These are phyloP conservation scores for Daphoenositta chrysoptera DNA, from an alignment of 2,113 vertebrate genomes.

Conservation along the genomic window DNA sequence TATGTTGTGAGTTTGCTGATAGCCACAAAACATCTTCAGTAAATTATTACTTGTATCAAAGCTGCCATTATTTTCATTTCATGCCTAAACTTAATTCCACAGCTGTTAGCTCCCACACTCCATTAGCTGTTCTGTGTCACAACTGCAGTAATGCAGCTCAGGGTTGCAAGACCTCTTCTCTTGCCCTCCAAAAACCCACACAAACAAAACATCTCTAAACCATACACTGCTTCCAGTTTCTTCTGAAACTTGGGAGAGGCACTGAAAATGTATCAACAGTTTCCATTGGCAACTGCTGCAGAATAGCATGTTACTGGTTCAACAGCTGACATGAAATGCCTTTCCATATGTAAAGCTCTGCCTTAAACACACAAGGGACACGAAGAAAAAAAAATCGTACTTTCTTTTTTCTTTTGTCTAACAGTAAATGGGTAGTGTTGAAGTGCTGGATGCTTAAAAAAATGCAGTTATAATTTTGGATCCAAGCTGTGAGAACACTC, in stretches of 20 bases:
- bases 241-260: slow-evolving; percentile 58
- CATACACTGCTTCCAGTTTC: slow-evolving; percentile 11
- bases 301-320: slow-evolving; percentile 67
- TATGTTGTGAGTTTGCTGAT: slow-evolving; percentile 16
- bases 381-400: slow-evolving; percentile 75
- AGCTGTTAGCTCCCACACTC: slow-evolving; percentile 26
- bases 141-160: background rate
- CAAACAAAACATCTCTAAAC: background rate
- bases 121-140: slow-evolving; percentile 27
- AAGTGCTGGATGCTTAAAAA: slow-evolving; percentile 77
- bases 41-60: slow-evolving; percentile 45
- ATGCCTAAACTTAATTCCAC: slow-evolving; percentile 43
- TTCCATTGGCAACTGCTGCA: slow-evolving; percentile 66
- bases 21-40: slow-evolving; percentile 31
- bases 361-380: slow-evolving; percentile 85
- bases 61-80: slow-evolving; percentile 40
- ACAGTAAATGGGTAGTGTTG: slow-evolving; percentile 81
- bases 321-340: slow-evolving; percentile 83
- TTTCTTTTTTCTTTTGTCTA: slow-evolving; percentile 78
- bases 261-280: slow-evolving; percentile 46
- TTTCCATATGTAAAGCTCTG: slow-evolving; percentile 84
- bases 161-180: background rate
- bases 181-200: background rate
- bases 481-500: slow-evolving; percentile 82
- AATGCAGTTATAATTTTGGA: slow-evolving; percentile 78